Conservation (phyloP, 2,888 invertebrate species). For the Andrena camellia region DNA sequence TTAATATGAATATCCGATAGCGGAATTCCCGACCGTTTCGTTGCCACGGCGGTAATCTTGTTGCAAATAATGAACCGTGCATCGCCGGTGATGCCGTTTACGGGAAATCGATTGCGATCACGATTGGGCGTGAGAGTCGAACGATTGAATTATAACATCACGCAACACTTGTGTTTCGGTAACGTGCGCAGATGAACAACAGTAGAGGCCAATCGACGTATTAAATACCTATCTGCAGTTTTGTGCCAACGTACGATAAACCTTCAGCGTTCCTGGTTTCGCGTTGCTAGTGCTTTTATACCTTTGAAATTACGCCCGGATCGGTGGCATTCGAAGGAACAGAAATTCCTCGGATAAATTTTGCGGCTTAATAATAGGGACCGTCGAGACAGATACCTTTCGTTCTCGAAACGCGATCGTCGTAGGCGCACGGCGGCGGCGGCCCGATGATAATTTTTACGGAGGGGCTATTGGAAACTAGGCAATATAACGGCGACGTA, state of each 20-base stretch:
- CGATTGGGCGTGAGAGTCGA: not conserved
- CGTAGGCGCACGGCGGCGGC: not conserved
- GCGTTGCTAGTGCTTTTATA: not conserved
- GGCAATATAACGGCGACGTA: conserved; percentile 23
- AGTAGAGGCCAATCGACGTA: conserved; percentile 1
- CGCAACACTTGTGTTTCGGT: conserved; percentile 4
- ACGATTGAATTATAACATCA: conserved; percentile 19
- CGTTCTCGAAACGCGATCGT: not conserved
- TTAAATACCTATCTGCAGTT: not conserved
- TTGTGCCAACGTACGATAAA: not conserved
- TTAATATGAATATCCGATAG: conserved; percentile 33
- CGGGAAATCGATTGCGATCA: conserved; percentile 25
- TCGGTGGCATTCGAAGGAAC: not conserved
- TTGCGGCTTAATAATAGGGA: not conserved
- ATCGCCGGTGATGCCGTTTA: conserved; percentile 6
- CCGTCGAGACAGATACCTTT: conserved; percentile 12
- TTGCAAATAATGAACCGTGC: conserved; percentile 1
- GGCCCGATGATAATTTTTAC: conserved; percentile 6
- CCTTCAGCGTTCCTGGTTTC: not conserved
- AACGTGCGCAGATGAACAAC: not conserved
- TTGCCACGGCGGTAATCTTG: not conserved
- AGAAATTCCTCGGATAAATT: not conserved
- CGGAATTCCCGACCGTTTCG: not conserved
- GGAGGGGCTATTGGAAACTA: conserved; percentile 9
- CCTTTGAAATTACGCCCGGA: not conserved